Conservation (phyloP, 2,888 invertebrate genomes). For the Caenorhabditis virilis region DNA sequence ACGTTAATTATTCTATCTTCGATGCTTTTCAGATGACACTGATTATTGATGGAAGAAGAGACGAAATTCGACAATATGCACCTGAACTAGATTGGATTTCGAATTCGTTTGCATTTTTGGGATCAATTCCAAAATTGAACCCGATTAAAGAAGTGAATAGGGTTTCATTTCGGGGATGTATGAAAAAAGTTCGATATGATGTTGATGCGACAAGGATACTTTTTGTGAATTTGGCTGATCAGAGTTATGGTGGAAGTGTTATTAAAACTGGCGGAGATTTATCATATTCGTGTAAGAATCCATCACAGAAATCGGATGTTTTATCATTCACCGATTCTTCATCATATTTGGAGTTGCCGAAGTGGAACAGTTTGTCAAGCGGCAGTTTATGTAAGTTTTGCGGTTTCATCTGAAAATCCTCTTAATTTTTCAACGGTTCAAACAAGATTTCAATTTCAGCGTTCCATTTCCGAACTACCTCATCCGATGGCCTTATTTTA, state of each 20-base stretch:
- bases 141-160: constrained; percentile 33
- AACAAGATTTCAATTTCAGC: too few relatives aligned
- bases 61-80: constrained; percentile 65
- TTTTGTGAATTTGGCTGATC: constrained; percentile 64
- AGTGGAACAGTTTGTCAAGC: constrained; percentile 63
- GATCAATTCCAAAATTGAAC: constrained; percentile 43
- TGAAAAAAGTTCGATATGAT: constrained; percentile 63
- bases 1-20: too few relatives aligned
- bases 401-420: too few relatives aligned
- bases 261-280: constrained; percentile 61
- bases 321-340: constrained; percentile 58
- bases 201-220: constrained; percentile 59
- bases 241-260: constrained; percentile 63
- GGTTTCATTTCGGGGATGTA: constrained; percentile 61
- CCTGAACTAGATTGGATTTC: constrained; percentile 59
- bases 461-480: constrained; percentile 85
- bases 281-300: constrained; percentile 61
- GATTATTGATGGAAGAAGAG: constrained; percentile 60
- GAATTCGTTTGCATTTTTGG: constrained; percentile 63
- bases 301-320: constrained; percentile 58
- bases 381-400: constrained; percentile 61
- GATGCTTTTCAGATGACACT: constrained; percentile 62
- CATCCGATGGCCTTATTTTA: constrained; percentile 89
- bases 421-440: too few relatives aligned
- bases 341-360: constrained; percentile 52